Percentiles rank a stretch among this genome's conserved stretches.
Evolutionary conservation across 2,113 vertebrate genomes (phyloP).

Genomic region (Caloenas nicobarica): DNA sequence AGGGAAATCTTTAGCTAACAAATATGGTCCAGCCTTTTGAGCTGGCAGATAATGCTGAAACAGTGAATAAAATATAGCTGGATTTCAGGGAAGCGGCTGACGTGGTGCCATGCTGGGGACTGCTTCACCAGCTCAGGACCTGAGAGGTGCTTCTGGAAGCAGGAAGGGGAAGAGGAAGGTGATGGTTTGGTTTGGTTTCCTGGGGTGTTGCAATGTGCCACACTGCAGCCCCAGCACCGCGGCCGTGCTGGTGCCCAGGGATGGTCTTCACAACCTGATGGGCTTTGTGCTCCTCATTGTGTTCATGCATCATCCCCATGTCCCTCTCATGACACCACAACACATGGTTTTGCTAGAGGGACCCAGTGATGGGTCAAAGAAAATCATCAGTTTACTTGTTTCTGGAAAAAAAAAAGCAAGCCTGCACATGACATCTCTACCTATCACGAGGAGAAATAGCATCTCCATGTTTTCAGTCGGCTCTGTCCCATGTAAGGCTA

Average conservation of each 20-base stretch:
- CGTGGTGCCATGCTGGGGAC: not conserved
- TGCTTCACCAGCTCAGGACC: not conserved
- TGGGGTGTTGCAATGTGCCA: not conserved
- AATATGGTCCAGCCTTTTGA: not conserved
- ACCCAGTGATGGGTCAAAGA: not conserved
- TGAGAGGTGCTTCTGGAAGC: no score
- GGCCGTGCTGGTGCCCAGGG: no score
- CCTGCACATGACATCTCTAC: not conserved
- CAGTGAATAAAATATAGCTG: not conserved
- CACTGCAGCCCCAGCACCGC: accelerated
- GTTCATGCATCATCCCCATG: accelerated
- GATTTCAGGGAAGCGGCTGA: not conserved
- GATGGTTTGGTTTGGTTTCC: not conserved
- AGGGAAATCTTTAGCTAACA: conserved; percentile 48
- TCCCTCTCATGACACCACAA: accelerated
- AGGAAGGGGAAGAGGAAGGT: not conserved
- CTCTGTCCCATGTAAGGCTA: not conserved
- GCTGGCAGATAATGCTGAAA: conserved; percentile 26
- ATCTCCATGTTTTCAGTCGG: not conserved
- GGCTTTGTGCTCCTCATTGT: not conserved
- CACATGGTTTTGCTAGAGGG: not conserved
- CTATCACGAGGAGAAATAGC: not conserved
- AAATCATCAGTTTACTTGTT: not conserved
- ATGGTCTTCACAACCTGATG: not conserved
- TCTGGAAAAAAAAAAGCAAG: not conserved